Evolutionary conservation across 2,888 invertebrate genomes (phyloP), one percentile per base, ranked within the genome.

Genomic region (Tuta absoluta): DNA sequence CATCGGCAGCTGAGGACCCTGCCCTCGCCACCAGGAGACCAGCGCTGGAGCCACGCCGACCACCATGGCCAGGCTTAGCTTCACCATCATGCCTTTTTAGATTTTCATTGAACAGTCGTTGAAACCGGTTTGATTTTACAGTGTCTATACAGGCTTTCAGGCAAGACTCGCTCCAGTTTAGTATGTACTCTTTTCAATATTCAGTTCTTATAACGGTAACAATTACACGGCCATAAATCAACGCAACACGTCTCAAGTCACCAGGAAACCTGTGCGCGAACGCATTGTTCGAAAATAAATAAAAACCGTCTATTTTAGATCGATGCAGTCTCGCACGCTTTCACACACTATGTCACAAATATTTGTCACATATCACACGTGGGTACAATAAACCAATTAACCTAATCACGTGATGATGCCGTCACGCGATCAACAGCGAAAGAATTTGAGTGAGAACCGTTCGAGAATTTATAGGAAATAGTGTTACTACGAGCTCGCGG

Each of bases 31-130:
- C 91, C 91, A 91, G 57, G 91, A 90, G 71, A 92, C 89, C 70
- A 91, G 74, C 65, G 90, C 91, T 64, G 92, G 92, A 67, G 92
- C 91, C 70, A 92, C 92, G 28, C 92, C 92, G 62, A 92, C 91
- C 65, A 92, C 91, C 91, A 92, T 92, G 68, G 92, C 92, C 67
- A 92, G 69, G 28, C 91, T 86, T 72, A 92, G 74, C 19, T 86
- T 84, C 70, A 92, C 92, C 92, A 92, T 92, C 67, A 68, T 83
- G 65, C 64, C 66, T 60, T 66, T 64, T 63, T 51, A 59, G 56
- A 33, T 33, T 56, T n/a, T 56, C 56, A 56, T 56, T 33, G 17
- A 11, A 12, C 24, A 23, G 14, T 53, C 12, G 24, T 53, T 53
- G 11, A 53, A 53, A 56, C 56, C 28, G 28, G 28, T 17, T 17